Base-by-base conservation (phyloP, 2,888 invertebrate species). In the Tyria jacobaeae region DNA sequence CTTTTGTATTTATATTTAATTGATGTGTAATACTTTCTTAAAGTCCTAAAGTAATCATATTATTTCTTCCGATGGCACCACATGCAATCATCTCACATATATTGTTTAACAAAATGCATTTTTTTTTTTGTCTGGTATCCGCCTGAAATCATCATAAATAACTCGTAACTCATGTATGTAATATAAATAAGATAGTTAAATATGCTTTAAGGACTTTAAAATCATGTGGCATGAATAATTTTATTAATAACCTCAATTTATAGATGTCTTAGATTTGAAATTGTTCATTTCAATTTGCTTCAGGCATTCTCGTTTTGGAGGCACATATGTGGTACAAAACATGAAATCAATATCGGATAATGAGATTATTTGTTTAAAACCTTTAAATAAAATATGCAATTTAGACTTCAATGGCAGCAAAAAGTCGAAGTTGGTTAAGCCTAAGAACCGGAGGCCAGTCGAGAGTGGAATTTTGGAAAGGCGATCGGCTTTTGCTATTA, bases 241-340 rank as follows among this genome's bases (percentile, higher is more conserved):
- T 49, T 49, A 17, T 3, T 5, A 12, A 31, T 1, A 15, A 50
- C 27, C 4, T 0, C 27, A 7, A 21, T 2, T 51, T 35, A 0
- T 7, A 51, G 10, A 21, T 21, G n/a, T 35, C 7, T 51, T 25
- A 39, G 0, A 39, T 39, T 37, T 25, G 12, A 39, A 39, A 17
- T 55, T 55, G 7, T 9, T 34, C 47, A 49, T 53, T 57, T 35
- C 17, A 58, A 44, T 44, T 37, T 66, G 51, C 75, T 81, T 65
- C 83, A 97, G 99, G 77, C 98, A 98, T 91, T 98, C 99, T 0
- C 95, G 97, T 69, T 99, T 99, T 87, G 98, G 98, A 37, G 99
- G 99, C 56, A 98, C 99, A 10, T 99, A 96, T 92, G 96, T 97
- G 0, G 96, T 99, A 21, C 96, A 97, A 86, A 98, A 99, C 86